Conservation (phyloP, 2,888 invertebrate genomes). For the Drosophila neotestacea region DNA sequence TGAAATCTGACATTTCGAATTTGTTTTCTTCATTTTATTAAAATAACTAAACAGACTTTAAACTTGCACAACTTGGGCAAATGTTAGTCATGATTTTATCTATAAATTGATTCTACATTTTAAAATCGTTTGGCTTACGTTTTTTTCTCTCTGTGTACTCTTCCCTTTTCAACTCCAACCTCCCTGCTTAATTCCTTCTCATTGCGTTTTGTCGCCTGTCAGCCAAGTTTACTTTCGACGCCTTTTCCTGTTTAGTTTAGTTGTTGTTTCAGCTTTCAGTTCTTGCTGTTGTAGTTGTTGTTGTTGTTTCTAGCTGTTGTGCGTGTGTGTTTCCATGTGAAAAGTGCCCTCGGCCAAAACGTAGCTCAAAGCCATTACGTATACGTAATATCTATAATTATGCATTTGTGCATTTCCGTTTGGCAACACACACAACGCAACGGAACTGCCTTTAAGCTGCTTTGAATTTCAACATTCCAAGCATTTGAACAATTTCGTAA, state of each 20-base stretch:
- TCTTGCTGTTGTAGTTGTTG: slow-evolving; percentile 17
- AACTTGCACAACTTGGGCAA: too few species aligned
- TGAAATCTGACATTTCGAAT: too few species aligned
- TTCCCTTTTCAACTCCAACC: background rate
- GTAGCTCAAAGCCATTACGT: slow-evolving; percentile 41
- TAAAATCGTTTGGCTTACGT: too few species aligned
- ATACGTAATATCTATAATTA: slow-evolving; percentile 68
- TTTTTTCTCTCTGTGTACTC: background rate
- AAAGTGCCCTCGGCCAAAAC: slow-evolving; percentile 26
- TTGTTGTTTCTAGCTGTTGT: slow-evolving; percentile 18
- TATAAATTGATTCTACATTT: too few species aligned
- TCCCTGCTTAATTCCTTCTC: background rate
- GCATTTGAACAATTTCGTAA: slow-evolving; percentile 27
- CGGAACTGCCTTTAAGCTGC: slow-evolving; percentile 29
- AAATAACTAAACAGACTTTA: too few species aligned
- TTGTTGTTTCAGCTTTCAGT: slow-evolving; percentile 23
- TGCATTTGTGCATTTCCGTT: slow-evolving; percentile 64
- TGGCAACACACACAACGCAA: background rate
- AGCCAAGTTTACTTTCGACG: slow-evolving; percentile 47
- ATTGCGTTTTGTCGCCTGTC: slow-evolving; percentile 51
- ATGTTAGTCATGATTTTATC: too few species aligned
- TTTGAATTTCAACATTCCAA: slow-evolving; percentile 32
- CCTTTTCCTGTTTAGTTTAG: slow-evolving; percentile 45
- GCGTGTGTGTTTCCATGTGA: slow-evolving; percentile 24
- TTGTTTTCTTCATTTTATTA: too few species aligned